Percentiles rank a stretch among this genome's conserved stretches.
phyloP scores from a whole-genome alignment of 2,113 vertebrate genomes.

The Tragelaphus imberbis region DNA sequence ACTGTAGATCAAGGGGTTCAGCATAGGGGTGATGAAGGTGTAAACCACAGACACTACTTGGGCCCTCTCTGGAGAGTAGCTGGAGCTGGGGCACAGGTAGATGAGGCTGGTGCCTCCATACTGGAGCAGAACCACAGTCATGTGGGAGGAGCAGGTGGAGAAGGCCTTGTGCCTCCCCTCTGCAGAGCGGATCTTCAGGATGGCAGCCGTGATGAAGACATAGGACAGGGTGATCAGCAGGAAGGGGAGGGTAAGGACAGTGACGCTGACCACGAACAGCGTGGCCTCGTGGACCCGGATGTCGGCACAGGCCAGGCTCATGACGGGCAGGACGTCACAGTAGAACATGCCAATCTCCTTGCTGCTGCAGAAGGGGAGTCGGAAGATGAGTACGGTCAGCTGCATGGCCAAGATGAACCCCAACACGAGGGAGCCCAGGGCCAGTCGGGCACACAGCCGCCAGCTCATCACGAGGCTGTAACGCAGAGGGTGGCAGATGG shows the following conservation, averaged over 20 bases:
- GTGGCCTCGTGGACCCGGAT: not conserved
- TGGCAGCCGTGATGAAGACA: not conserved
- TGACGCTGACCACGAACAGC: slow-evolving; percentile 6
- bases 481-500: slow-evolving; percentile 54
- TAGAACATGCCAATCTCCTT: slow-evolving; percentile 53
- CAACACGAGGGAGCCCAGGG: not conserved
- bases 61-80: slow-evolving; percentile 24
- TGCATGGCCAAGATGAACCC: slow-evolving; percentile 16
- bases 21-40: slow-evolving; percentile 37
- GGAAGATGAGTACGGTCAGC: slow-evolving; percentile 51
- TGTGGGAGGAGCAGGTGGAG: slow-evolving; percentile 20
- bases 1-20: slow-evolving; percentile 36
- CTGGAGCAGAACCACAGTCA: slow-evolving; percentile 43
- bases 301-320: slow-evolving; percentile 34
- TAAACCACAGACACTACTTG: slow-evolving; percentile 33
- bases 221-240: slow-evolving; percentile 32
- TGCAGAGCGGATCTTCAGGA: not conserved
- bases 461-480: slow-evolving; percentile 58
- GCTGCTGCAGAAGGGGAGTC: slow-evolving; percentile 56
- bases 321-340: slow-evolving; percentile 53
- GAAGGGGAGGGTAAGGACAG: slow-evolving; percentile 40
- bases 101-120: not conserved
- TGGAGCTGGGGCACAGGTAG: slow-evolving; percentile 37
- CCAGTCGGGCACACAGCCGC: slow-evolving; percentile 20
- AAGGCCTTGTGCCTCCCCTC: slow-evolving; percentile 34